Conservation (phyloP, 2,888 invertebrate genomes). For the Dryobotodes eremita region DNA sequence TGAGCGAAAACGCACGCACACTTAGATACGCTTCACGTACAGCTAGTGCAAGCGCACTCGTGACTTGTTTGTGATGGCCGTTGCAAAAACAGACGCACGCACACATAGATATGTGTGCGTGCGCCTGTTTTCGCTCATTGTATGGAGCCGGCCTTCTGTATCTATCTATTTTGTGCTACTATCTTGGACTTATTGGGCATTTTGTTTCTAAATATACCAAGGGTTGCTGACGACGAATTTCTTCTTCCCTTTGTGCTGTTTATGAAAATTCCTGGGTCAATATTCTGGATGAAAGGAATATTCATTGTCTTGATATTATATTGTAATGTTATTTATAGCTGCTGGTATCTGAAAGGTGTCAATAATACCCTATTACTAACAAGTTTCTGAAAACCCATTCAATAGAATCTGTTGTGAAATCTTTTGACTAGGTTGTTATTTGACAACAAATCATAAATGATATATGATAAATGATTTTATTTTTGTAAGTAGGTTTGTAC, state of each 20-base stretch:
- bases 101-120: neutral
- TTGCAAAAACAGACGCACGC: too few species aligned
- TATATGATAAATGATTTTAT: too few species aligned
- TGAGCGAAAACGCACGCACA: neutral
- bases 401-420: neutral
- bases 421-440: neutral
- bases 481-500: too few species aligned
- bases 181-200: conserved; percentile 36
- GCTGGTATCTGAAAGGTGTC: neutral
- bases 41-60: neutral
- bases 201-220: conserved; percentile 48
- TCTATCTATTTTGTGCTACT: neutral
- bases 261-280: conserved; percentile 45
- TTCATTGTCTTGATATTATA: conserved; percentile 25
- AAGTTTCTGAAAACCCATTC: neutral
- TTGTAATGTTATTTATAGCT: conserved; percentile 14
- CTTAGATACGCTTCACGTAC: neutral
- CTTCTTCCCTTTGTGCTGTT: conserved; percentile 25
- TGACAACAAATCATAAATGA: neutral
- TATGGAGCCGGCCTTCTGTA: neutral
- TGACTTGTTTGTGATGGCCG: neutral
- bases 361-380: neutral
- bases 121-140: neutral
- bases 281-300: conserved; percentile 10
- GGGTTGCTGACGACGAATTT: conserved; percentile 21